A percentile compares a stretch with the other conserved stretches of the same genome.
Conservation (phyloP, 2,888 invertebrate species). For the Drosophila koepferae region DNA sequence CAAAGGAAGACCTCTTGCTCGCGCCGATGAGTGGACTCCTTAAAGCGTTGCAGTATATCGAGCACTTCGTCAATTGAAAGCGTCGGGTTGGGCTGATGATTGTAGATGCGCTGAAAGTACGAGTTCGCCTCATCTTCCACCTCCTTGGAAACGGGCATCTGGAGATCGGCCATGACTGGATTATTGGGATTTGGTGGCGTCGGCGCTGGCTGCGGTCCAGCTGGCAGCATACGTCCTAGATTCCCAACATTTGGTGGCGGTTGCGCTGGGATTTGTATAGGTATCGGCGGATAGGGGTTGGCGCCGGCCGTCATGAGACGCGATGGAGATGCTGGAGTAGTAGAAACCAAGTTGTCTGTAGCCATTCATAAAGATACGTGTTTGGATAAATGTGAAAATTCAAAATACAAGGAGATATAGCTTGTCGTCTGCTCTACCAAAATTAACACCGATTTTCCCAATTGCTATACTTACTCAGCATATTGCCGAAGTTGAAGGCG, state of each 20-base stretch:
- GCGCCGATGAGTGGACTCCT: constrained; percentile 94
- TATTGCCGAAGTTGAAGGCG: constrained; percentile 86
- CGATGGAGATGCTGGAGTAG: constrained; percentile 93
- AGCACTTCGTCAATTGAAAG: constrained; percentile 97
- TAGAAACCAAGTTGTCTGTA: constrained; percentile 88
- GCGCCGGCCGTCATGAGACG: constrained; percentile 88
- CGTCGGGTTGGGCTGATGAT: constrained; percentile 97
- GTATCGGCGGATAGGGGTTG: constrained; percentile 90
- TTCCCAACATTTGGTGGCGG: constrained; percentile 88
- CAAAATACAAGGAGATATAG: constrained; percentile 36
- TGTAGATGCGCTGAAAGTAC: constrained; percentile 99
- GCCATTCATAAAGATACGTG: constrained; percentile 48
- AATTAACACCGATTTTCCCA: neutral
- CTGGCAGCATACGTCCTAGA: constrained; percentile 89
- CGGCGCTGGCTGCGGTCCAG: constrained; percentile 85
- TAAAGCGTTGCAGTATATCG: constrained; percentile 97
- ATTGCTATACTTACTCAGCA: constrained; percentile 85
- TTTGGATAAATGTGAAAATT: constrained; percentile 31
- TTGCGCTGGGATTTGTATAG: constrained; percentile 85
- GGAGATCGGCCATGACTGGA: constrained; percentile 91
- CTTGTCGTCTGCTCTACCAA: neutral
- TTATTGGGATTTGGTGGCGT: constrained; percentile 82
- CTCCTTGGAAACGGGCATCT: constrained; percentile 94
- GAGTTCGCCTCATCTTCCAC: constrained; percentile 99
- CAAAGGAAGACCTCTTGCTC: constrained; percentile 97